Evolutionary conservation across 2,113 vertebrate species (phyloP), one percentile per base, ranked within the genome.

Genomic region (Mustelus asterias): DNA sequence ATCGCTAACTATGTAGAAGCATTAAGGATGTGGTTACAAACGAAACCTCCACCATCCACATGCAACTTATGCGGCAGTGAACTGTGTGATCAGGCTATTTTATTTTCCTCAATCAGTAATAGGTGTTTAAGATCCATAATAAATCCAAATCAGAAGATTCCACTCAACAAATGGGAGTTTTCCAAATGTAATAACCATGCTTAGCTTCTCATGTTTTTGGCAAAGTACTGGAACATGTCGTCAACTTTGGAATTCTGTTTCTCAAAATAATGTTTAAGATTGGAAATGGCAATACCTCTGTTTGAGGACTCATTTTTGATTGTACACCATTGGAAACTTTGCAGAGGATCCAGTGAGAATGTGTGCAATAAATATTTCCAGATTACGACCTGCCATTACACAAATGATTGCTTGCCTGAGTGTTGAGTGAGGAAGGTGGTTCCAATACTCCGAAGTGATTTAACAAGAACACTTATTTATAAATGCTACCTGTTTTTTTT

Each of bases 401-500:
- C 16, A 16, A 83, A 44, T 83, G 37, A 29, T 58, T 89, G 26
- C 3, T 58, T 54, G 44, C 29, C 11, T 54, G 24, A 13, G 29
- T 54, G 7, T 83, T 83, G 37, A 83, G 14, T 89, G 44, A 24
- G 22, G 33, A 63, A 67, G n/a, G 16, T 93, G 2, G 33, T 67
- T 37, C n/a, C 60, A 93, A 67, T n/a, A 9, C 2, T 63, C 65
- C 41, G 48, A 70, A 95, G 44, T 44, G 94, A 8, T 76, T 76
- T 70, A 33, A 54, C 29, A 33, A 29, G 11, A 69, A 5, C 1
- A 20, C 13, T 88, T n/a, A 94, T 92, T 65, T 48, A 33, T 70
- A 80, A 54, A 44, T 54, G n/a, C 44, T 41, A 80, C 6, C 29
- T 58, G 26, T 54, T 58, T 85, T 86, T 96, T 65, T 96, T 72